phyloP scores from a whole-genome alignment of 1,140 invertebrate genomes.

The Drosophila athabasca region DNA sequence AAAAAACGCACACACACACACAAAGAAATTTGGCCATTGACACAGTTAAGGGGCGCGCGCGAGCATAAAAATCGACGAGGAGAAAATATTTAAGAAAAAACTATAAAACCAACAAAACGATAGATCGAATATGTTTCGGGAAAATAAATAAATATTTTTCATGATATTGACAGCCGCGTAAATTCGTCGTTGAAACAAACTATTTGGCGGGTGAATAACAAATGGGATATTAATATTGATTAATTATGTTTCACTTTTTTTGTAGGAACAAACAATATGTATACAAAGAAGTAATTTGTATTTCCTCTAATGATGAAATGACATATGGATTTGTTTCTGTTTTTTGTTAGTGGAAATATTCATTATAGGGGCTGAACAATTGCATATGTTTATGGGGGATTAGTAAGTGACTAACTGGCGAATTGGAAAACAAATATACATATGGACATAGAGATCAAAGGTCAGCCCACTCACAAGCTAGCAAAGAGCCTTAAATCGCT shows the following conservation, averaged over 20 bases:
- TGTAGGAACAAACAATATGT: no score
- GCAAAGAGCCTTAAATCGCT: slow-evolving; percentile 14
- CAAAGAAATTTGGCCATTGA: slow-evolving; percentile 76
- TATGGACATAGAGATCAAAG: slow-evolving; percentile 13
- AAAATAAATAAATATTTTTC: slow-evolving; percentile 22
- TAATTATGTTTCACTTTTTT: slow-evolving; percentile 11
- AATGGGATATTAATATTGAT: slow-evolving; percentile 36
- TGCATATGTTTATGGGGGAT: no score
- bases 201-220: slow-evolving; percentile 10
- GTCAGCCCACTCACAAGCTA: slow-evolving; percentile 6
- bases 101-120: neutral
- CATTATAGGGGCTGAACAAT: no score
- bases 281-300: no score
- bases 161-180: slow-evolving; percentile 14
- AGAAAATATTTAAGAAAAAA: slow-evolving; percentile 43
- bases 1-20: slow-evolving; percentile 22
- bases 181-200: slow-evolving; percentile 1
- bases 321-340: no score
- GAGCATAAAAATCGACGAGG: slow-evolving; percentile 51
- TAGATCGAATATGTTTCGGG: slow-evolving; percentile 24
- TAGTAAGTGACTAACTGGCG: no score
- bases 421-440: no score
- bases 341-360: no score
- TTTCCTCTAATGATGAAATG: no score
- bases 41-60: slow-evolving; percentile 58